phyloP scores from a whole-genome alignment of 1,140 invertebrate genomes.

The Aphis gossypii region DNA sequence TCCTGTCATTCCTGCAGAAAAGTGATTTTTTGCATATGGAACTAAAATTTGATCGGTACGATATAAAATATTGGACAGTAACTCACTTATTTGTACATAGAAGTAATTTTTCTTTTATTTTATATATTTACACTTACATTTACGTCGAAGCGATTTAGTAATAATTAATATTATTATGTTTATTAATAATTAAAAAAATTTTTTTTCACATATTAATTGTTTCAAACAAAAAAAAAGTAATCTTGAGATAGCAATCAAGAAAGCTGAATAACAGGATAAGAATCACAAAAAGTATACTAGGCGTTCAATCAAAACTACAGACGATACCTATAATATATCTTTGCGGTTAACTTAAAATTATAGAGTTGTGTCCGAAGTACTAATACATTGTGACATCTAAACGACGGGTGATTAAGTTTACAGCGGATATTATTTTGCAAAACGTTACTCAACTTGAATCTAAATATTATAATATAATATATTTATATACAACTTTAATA shows the following conservation, averaged over 20 bases:
- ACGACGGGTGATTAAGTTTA: not conserved
- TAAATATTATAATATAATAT: not conserved
- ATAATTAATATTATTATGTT: too few relatives aligned
- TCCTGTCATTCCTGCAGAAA: not conserved
- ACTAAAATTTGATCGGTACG: not conserved
- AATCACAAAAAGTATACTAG: not conserved
- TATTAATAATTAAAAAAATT: not conserved
- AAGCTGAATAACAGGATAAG: not conserved
- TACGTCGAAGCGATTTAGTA: not conserved
- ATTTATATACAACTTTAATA: too few relatives aligned
- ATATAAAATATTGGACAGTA: not conserved
- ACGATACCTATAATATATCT: not conserved
- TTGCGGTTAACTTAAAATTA: not conserved
- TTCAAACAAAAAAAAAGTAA: not conserved
- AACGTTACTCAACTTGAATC: not conserved
- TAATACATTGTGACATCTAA: not conserved
- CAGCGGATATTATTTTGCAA: not conserved
- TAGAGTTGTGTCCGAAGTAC: not conserved
- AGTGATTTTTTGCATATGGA: not conserved
- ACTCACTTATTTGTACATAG: too few relatives aligned
- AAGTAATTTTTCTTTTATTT: too few relatives aligned
- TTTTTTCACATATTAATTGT: not conserved
- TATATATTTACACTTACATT: too few relatives aligned
- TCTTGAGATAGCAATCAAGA: not conserved
- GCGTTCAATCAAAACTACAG: too few relatives aligned